These are phyloP conservation scores for Trachurus trachurus DNA, from an alignment of 2,797 vertebrate genomes.

Conservation along the genomic window DNA sequence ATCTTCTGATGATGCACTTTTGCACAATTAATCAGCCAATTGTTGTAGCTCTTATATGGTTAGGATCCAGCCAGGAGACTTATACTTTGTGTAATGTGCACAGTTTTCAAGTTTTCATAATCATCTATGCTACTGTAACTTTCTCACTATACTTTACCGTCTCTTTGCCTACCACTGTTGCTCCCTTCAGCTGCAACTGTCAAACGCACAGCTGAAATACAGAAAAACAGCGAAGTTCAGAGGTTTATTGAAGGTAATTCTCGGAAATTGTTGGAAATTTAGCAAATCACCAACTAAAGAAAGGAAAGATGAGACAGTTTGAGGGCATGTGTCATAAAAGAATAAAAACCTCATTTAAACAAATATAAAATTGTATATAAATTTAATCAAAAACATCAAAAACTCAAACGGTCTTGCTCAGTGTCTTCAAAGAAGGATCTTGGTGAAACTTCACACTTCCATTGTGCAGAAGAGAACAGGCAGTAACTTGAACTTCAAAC, in stretches of 20 bases:
- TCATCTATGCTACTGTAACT: not conserved
- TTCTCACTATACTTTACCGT: not conserved
- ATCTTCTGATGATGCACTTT: not conserved
- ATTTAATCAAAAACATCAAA: slow-evolving; percentile 6
- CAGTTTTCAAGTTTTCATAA: slow-evolving; percentile 5
- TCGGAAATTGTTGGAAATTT: not conserved
- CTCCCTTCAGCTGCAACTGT: slow-evolving; percentile 26
- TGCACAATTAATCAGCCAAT: not conserved
- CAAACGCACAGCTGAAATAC: slow-evolving; percentile 23
- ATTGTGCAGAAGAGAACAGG: slow-evolving; percentile 10
- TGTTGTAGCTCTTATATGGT: not conserved
- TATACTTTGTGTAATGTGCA: not conserved
- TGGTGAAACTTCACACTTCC: slow-evolving; percentile 36
- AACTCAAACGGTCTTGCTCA: not conserved
- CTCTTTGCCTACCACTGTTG: not conserved
- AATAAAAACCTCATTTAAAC: not conserved
- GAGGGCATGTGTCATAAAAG: slow-evolving; percentile 4
- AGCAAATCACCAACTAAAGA: not conserved
- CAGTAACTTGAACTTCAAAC: not conserved
- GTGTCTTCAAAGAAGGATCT: not conserved
- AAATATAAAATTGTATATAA: not conserved
- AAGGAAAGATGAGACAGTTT: slow-evolving; percentile 14
- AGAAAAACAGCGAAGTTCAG: slow-evolving; percentile 6
- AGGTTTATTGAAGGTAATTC: slow-evolving; percentile 22
- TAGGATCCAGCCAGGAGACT: not conserved